Evolutionary conservation across 2,888 invertebrate genomes (phyloP), one percentile per base, ranked within the genome.

Genomic region (Stenurella melanura): DNA sequence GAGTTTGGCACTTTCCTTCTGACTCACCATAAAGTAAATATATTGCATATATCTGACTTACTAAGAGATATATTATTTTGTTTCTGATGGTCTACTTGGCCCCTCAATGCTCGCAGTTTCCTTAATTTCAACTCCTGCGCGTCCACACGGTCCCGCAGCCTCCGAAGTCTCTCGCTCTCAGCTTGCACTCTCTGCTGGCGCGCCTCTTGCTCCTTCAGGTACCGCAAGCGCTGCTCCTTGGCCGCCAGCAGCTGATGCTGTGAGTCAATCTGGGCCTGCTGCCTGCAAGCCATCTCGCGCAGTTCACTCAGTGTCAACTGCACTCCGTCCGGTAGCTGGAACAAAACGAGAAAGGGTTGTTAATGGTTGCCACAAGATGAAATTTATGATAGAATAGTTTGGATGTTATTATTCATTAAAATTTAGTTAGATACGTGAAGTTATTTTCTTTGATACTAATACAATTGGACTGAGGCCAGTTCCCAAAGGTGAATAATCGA

Each of bases 221-320:
- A 97, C 89, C 97, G 94, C 90, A 97, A 92, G 87, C 97, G 93
- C 91, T 97, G 97, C 91, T 97, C 97, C 91, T 96, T 96, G 87
- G 97, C 97, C 87, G 96, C 95, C 88, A 97, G 93, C 91, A 96
- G 93, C 91, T 94, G 93, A 90, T 97, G 96, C 92, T 98, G 98
- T 88, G 96, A 95, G 92, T 98, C 97, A 89, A 98, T 97, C 93
- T 98, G 97, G 91, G 97, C 96, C 92, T 98, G 98, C 92, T 98
- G 98, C 88, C 97, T 93, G 90, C 96, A 93, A 90, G 98, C 98
- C 97, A 98, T 98, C 90, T 97, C 97, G 93, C 97, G 97, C 92
- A 98, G 95, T 93, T 98, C 98, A 90, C 95, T 94, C 93, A 97
- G 93, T 90, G 96, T 96, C 93, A 96, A 93, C 95, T 94, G 94